A percentile compares a stretch with the other conserved stretches of the same genome.
Evolutionary conservation across 2,797 vertebrate genomes (phyloP).

Genomic region (Alfaro cultratus): DNA sequence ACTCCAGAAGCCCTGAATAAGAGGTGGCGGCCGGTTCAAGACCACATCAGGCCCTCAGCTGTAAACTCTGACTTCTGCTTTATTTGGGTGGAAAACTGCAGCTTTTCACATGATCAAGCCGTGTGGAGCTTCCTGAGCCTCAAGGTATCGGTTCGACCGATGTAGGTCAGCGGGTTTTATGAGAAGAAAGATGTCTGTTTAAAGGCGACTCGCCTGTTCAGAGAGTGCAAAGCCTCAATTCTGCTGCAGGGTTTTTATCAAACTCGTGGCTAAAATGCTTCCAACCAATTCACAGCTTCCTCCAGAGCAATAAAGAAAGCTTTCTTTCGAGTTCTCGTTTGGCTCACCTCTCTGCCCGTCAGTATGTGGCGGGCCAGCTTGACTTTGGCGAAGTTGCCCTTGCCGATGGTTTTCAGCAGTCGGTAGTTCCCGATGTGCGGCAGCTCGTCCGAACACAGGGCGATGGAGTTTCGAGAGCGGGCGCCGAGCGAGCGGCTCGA

Average conservation of each 20-base stretch:
- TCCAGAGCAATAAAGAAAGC: background rate
- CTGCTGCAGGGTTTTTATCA: background rate
- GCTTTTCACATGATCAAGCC: conserved; percentile 48
- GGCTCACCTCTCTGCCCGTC: conserved; percentile 93
- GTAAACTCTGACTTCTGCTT: conserved; percentile 26
- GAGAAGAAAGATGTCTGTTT: conserved; percentile 25
- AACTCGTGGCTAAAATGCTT: background rate
- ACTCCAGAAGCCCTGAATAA: conserved; percentile 16
- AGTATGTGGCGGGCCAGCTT: conserved; percentile 96
- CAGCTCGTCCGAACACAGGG: conserved; percentile 94
- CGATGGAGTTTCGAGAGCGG: conserved; percentile 94
- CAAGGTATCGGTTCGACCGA: conserved; percentile 20
- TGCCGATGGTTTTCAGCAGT: conserved; percentile 97
- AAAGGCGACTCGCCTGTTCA: conserved; percentile 11
- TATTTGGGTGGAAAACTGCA: conserved; percentile 8
- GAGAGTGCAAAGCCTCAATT: background rate
- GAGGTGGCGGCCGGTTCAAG: conserved; percentile 41
- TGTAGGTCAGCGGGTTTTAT: conserved; percentile 52
- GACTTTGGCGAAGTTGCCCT: conserved; percentile 98
- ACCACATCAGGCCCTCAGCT: background rate
- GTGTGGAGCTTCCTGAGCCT: conserved; percentile 27
- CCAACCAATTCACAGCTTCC: background rate
- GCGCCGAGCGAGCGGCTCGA: conserved; percentile 91
- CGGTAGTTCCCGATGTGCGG: conserved; percentile 97
- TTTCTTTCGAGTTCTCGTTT: background rate